phyloP scores from a whole-genome alignment of 1,140 invertebrate genomes.

The Adoxophyes honmai region DNA sequence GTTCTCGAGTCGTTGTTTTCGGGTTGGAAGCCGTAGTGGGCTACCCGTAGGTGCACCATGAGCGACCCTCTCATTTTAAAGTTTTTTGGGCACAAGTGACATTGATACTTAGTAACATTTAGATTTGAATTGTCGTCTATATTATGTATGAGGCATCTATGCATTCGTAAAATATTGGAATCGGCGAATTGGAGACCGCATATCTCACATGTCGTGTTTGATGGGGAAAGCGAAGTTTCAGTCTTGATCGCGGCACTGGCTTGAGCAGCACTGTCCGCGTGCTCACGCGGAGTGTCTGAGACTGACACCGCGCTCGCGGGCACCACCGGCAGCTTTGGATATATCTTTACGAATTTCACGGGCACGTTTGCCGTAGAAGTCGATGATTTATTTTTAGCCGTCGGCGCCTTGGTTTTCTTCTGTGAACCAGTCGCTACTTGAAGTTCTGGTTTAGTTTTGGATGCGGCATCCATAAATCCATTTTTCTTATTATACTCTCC shows the following conservation, averaged over 20 bases:
- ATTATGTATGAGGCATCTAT: slow-evolving; percentile 85
- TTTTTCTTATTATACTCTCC: slow-evolving; percentile 25
- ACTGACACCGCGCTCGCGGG: slow-evolving; percentile 61
- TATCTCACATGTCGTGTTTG: slow-evolving; percentile 79
- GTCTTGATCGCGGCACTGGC: slow-evolving; percentile 37
- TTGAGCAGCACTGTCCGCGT: slow-evolving; percentile 28
- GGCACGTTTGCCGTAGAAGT: slow-evolving; percentile 38
- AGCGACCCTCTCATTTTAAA: slow-evolving; percentile 90
- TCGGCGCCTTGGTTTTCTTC: slow-evolving; percentile 41
- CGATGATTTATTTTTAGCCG: slow-evolving; percentile 59
- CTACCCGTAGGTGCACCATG: slow-evolving; percentile 88
- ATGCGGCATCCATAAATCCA: slow-evolving; percentile 23
- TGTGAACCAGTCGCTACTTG: slow-evolving; percentile 25
- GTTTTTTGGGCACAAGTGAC: slow-evolving; percentile 86
- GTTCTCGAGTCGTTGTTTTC: slow-evolving; percentile 23
- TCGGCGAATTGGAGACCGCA: slow-evolving; percentile 86
- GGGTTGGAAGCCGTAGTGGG: slow-evolving; percentile 80
- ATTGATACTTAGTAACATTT: slow-evolving; percentile 80
- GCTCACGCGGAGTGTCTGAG: slow-evolving; percentile 49
- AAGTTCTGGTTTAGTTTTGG: slow-evolving; percentile 28
- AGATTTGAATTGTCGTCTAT: slow-evolving; percentile 76
- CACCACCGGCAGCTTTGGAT: slow-evolving; percentile 62
- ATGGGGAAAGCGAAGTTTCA: slow-evolving; percentile 49
- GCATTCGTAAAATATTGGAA: slow-evolving; percentile 83
- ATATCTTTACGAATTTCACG: slow-evolving; percentile 69